A percentile compares a stretch with the other conserved stretches of the same genome.
Conservation (phyloP, 53 echinoderm and acorn worm genomes). For the Paracentrotus lividus region DNA sequence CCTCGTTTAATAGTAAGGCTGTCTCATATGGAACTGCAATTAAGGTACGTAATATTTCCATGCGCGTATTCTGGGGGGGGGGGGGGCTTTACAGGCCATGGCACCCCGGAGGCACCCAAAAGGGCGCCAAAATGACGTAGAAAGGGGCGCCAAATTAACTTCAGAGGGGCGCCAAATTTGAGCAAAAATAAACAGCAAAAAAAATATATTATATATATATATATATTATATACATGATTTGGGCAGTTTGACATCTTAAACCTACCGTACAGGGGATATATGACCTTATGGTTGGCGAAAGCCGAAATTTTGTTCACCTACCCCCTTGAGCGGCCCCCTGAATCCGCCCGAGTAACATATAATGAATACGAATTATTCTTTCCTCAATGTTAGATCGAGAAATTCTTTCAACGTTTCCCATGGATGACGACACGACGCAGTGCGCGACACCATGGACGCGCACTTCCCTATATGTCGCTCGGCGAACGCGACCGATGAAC, state of each 20-base stretch:
- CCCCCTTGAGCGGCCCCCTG: background rate
- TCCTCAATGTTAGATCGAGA: background rate
- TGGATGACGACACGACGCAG: background rate
- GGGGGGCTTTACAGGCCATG: no score
- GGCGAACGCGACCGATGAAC: conserved; percentile 27
- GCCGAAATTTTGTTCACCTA: background rate
- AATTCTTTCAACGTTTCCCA: background rate
- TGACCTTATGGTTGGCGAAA: no score
- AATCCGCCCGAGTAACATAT: background rate
- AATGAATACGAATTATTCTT: background rate
- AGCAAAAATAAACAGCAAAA: no score
- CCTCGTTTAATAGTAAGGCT: background rate
- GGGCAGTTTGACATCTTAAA: no score
- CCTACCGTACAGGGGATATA: no score
- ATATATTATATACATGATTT: no score
- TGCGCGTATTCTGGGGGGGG: no score
- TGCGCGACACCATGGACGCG: no score
- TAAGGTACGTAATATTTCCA: conserved; percentile 30
- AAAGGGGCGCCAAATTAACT: background rate
- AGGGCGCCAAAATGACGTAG: no score
- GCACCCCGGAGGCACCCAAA: no score
- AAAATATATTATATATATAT: no score
- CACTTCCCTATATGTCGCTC: conserved; percentile 47
- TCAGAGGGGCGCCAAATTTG: no score
- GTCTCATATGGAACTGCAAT: conserved; percentile 60